phyloP scores from a whole-genome alignment of 1,140 invertebrate genomes.

The Wasmannia auropunctata region DNA sequence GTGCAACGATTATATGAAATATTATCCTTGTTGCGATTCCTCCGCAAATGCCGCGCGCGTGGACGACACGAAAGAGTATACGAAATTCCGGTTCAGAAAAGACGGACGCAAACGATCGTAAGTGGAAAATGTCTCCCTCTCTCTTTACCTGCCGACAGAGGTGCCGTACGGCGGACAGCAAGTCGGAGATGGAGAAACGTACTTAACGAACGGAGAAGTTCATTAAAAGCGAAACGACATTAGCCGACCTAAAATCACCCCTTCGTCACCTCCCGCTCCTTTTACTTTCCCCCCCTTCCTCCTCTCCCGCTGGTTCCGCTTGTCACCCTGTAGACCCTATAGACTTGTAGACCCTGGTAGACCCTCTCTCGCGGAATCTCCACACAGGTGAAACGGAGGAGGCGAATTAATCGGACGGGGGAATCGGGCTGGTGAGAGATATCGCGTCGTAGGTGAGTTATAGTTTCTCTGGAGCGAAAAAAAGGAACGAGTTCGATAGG shows the following conservation, averaged over 20 bases:
- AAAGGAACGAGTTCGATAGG: slow-evolving; percentile 79
- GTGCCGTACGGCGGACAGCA: slow-evolving; percentile 31
- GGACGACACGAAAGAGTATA: neutral
- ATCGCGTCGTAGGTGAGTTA: slow-evolving; percentile 69
- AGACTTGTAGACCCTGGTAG: neutral
- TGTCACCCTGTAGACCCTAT: slow-evolving; percentile 38
- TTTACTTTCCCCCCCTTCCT: neutral
- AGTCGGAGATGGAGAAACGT: slow-evolving; percentile 83
- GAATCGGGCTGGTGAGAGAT: slow-evolving; percentile 61
- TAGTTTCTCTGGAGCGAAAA: slow-evolving; percentile 61
- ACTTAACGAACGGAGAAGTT: slow-evolving; percentile 85
- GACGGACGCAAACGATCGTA: slow-evolving; percentile 30
- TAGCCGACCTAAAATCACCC: slow-evolving; percentile 85
- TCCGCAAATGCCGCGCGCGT: neutral
- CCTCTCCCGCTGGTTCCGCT: slow-evolving; percentile 66
- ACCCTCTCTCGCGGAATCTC: neutral
- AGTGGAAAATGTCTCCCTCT: slow-evolving; percentile 31
- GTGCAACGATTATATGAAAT: neutral
- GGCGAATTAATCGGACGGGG: slow-evolving; percentile 45
- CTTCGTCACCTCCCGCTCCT: slow-evolving; percentile 50
- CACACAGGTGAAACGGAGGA: slow-evolving; percentile 68
- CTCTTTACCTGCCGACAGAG: slow-evolving; percentile 23
- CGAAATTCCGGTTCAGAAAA: slow-evolving; percentile 20
- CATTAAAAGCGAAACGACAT: slow-evolving; percentile 85
- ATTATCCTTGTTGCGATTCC: neutral